These are phyloP conservation scores for Papilio demoleus DNA, from an alignment of 2,888 invertebrate genomes.

Conservation along the genomic window DNA sequence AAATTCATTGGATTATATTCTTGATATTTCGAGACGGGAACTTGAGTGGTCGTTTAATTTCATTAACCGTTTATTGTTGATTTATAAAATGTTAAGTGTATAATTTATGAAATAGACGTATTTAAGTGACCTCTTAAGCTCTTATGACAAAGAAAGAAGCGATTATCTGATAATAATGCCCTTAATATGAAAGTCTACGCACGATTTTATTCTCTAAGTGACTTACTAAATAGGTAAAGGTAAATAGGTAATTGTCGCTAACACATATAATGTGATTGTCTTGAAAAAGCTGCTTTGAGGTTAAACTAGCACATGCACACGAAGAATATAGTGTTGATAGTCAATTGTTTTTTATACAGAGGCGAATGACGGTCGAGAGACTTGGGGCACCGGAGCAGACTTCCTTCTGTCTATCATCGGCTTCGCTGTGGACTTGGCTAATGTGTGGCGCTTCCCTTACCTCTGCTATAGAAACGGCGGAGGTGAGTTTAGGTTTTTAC, in stretches of 20 bases:
- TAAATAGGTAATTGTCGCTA: too few relatives aligned
- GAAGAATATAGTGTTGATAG: too few relatives aligned
- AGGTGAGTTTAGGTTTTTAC: slow-evolving; percentile 77
- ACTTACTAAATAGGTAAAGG: too few relatives aligned
- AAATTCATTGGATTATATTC: slow-evolving; percentile 28
- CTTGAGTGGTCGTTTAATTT: background rate
- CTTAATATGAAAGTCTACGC: too few relatives aligned
- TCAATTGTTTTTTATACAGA: slow-evolving; percentile 57
- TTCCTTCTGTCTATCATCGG: slow-evolving; percentile 93
- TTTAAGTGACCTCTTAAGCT: background rate
- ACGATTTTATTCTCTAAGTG: too few relatives aligned
- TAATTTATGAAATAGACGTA: background rate
- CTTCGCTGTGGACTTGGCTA: slow-evolving; percentile 93
- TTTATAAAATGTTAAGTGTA: background rate
- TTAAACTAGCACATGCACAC: too few relatives aligned
- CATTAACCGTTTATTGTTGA: background rate
- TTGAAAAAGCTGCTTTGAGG: too few relatives aligned
- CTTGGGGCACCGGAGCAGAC: slow-evolving; percentile 92
- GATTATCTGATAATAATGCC: background rate
- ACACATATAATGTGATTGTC: too few relatives aligned
- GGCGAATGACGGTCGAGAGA: slow-evolving; percentile 86
- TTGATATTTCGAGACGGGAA: slow-evolving; percentile 12
- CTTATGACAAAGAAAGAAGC: too few relatives aligned
- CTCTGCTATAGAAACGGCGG: slow-evolving; percentile 91
- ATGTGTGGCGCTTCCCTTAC: slow-evolving; percentile 93